phyloP scores from a whole-genome alignment of 1,140 invertebrate genomes.

The Aradophagus sp. region DNA sequence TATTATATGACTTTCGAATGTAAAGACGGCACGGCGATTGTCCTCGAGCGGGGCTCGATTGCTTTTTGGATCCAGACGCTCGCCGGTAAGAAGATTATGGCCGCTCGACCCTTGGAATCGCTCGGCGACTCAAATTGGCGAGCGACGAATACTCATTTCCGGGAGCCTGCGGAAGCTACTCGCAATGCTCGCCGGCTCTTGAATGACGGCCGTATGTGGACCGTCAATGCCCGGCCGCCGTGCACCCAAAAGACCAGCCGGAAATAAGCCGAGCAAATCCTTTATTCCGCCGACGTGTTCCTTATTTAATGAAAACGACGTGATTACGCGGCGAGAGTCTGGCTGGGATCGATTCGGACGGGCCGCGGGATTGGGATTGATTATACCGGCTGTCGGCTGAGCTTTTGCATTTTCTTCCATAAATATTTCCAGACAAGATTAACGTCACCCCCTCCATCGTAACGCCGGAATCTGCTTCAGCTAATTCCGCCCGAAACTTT shows the following conservation, averaged over 20 bases:
- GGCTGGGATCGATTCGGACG: too few species aligned
- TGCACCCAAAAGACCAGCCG: slow-evolving; percentile 7
- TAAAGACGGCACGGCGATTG: too few species aligned
- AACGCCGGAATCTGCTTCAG: too few species aligned
- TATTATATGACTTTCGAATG: too few species aligned
- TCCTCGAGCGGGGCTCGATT: too few species aligned
- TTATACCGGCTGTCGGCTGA: too few species aligned
- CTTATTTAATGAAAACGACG: slow-evolving; percentile 23
- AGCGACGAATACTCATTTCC: slow-evolving; percentile 67
- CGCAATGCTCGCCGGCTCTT: slow-evolving; percentile 60
- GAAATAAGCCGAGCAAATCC: slow-evolving; percentile 42
- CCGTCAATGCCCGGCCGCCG: too few species aligned
- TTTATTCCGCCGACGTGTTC: slow-evolving; percentile 23
- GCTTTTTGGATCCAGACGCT: slow-evolving; percentile 44
- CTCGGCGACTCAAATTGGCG: slow-evolving; percentile 56
- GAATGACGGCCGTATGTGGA: slow-evolving; percentile 25
- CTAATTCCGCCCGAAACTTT: too few species aligned
- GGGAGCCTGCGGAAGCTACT: slow-evolving; percentile 57
- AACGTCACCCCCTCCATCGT: too few species aligned
- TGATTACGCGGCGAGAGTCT: slow-evolving; percentile 14
- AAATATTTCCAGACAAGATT: slow-evolving; percentile 28
- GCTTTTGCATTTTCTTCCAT: slow-evolving; percentile 17
- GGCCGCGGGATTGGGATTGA: too few species aligned
- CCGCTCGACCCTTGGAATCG: slow-evolving; percentile 30
- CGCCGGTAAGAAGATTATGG: slow-evolving; percentile 45